Percentiles rank a stretch among this genome's conserved stretches.
Evolutionary conservation across 2,888 invertebrate species (phyloP).

Genomic region (Euclidia mi): DNA sequence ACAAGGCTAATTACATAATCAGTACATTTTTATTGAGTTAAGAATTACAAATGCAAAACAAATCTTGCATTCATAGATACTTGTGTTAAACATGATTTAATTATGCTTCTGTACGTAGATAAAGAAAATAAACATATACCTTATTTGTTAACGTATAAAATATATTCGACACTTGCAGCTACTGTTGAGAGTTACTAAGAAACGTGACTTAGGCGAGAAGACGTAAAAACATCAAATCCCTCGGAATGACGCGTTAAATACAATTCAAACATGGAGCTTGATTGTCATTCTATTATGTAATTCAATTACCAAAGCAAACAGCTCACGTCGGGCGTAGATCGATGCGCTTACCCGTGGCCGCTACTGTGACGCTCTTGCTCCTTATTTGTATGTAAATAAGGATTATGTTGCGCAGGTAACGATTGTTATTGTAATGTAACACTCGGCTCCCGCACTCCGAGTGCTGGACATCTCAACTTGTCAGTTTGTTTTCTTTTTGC

Average conservation of each 20-base stretch:
- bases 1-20: too few relatives aligned
- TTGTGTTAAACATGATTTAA: too few relatives aligned
- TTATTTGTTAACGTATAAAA: too few relatives aligned
- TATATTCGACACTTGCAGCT: not conserved
- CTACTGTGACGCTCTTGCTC: constrained; percentile 45
- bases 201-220: too few relatives aligned
- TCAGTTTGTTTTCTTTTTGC: constrained; percentile 87
- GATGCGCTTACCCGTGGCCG: constrained; percentile 35
- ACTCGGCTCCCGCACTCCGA: constrained; percentile 66
- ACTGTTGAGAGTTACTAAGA: not conserved
- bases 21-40: too few relatives aligned
- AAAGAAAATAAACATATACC: too few relatives aligned
- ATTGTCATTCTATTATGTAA: constrained; percentile 68
- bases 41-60: too few relatives aligned
- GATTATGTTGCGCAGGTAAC: constrained; percentile 49
- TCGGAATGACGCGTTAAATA: constrained; percentile 30
- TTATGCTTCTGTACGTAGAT: too few relatives aligned
- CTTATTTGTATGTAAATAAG: constrained; percentile 67
- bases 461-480: constrained; percentile 84
- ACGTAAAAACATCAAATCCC: too few relatives aligned
- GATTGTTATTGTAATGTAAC: constrained; percentile 86
- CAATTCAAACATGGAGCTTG: constrained; percentile 48
- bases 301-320: constrained; percentile 79
- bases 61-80: too few relatives aligned
- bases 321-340: constrained; percentile 44